phyloP scores from a whole-genome alignment of 35 echinoderm and acorn worm species.

The Apostichopus parvimensis region DNA sequence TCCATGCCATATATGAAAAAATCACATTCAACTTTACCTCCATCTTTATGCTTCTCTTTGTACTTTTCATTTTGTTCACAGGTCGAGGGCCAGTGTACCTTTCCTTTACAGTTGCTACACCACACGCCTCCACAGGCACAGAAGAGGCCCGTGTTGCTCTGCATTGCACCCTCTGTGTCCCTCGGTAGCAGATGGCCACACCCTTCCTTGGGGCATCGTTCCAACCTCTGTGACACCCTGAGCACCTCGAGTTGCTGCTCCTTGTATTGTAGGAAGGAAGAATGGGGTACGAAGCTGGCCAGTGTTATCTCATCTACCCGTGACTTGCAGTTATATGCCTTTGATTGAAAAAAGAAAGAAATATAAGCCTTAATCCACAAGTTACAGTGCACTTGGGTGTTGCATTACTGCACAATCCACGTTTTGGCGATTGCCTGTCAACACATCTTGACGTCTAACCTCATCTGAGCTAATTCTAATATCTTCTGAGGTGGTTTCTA shows the following conservation, averaged over 20 bases:
- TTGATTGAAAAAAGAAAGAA: not conserved
- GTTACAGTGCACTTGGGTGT: too few relatives aligned
- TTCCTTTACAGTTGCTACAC: slow-evolving; percentile 76
- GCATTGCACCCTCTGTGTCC: not conserved
- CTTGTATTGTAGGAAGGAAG: slow-evolving; percentile 53
- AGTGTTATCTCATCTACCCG: slow-evolving; percentile 71
- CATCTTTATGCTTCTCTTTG: slow-evolving; percentile 37
- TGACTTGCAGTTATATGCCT: slow-evolving; percentile 78
- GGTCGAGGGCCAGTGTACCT: slow-evolving; percentile 88
- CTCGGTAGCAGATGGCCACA: not conserved
- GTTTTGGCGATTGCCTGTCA: too few relatives aligned
- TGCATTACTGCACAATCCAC: too few relatives aligned
- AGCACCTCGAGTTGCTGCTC: slow-evolving; percentile 43
- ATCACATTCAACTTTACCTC: slow-evolving; percentile 40
- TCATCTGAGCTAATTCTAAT: too few relatives aligned
- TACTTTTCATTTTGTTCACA: slow-evolving; percentile 79
- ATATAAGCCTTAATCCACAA: too few relatives aligned
- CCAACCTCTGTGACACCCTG: slow-evolving; percentile 49
- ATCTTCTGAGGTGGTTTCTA: too few relatives aligned
- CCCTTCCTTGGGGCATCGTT: slow-evolving; percentile 60
- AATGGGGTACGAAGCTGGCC: slow-evolving; percentile 60
- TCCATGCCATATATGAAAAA: too few relatives aligned
- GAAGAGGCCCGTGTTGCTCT: not conserved
- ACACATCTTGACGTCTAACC: too few relatives aligned
- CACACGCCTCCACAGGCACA: slow-evolving; percentile 85